phyloP scores from a whole-genome alignment of 2,113 vertebrate species.

The Ceuthmochares aereus region DNA sequence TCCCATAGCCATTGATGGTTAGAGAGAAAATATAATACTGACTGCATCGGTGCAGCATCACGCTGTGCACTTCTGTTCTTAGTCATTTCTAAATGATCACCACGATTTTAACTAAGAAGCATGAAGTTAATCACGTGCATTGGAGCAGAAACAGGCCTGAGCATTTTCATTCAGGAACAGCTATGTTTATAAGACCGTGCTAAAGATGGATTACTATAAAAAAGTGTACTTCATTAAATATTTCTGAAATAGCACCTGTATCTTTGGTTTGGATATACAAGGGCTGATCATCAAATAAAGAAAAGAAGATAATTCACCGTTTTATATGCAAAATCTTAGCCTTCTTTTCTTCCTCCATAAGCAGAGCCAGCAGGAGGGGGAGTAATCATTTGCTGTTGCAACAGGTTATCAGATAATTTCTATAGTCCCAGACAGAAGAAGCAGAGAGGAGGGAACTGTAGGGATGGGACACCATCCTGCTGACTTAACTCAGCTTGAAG shows the following conservation, averaged over 20 bases:
- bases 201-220: not conserved
- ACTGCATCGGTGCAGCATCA: not conserved
- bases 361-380: not conserved
- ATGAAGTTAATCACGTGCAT: not conserved
- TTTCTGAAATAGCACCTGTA: not conserved
- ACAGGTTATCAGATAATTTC: not conserved
- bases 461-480: not conserved
- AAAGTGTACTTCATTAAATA: not conserved
- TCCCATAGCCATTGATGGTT: not conserved
- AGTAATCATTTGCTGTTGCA: not conserved
- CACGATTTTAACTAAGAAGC: not conserved
- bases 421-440: not conserved
- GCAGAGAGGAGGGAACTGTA: not conserved
- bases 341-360: not conserved
- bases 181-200: not conserved
- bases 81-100: not conserved
- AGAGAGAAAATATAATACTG: not conserved
- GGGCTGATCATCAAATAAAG: not conserved
- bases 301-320: not conserved
- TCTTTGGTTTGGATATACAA: not conserved
- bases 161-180: not conserved
- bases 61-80: not conserved
- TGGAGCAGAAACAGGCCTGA: not conserved
- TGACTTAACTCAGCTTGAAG: not conserved
- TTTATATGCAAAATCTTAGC: not conserved